Base-by-base conservation (phyloP, 2,888 invertebrate species). In the Gastrophysa polygoni region DNA sequence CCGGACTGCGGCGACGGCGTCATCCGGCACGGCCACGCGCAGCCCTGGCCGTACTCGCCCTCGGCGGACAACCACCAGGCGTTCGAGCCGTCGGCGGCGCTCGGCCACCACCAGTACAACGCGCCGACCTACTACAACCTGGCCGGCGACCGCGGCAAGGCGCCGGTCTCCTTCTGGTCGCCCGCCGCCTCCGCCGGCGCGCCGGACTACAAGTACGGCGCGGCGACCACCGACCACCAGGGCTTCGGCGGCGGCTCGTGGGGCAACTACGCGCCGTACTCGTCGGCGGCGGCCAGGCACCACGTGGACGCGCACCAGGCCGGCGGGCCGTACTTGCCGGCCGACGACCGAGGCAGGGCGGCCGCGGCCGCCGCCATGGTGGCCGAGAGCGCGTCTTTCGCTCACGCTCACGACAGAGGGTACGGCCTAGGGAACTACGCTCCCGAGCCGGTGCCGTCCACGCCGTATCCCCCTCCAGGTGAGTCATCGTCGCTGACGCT, bases 401-500 rank as follows among this genome's bases (percentile, higher is more conserved):
- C 89, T 38, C 91, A 91, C 81, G 90, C 91, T 71, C 80, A 81
- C 72, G 81, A 81, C 68, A 78, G 80, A 58, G 87, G 90, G 59
- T 91, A 91, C 78, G 88, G 89, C 57, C 86, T 91, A 59, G 86
- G 91, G 76, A 91, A 90, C 82, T 92, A 92, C 80, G 85, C 84
- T 57, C 88, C 89, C 1, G 91, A 90, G 80, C 87, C 88, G 48
- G 90, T 90, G 69, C 88, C 89, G 73, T 88, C 89, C 74, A 89
- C 89, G 63, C 90, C 91, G 44, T 92, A 91, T 76, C 90, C 91
- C 77, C 89, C 91, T 77, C 89, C 91, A 87, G 91, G 92, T 88
- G 76, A 78, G 77, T 74, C 1, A 50, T 50, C 24, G 6, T n/a
- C n/a, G n/a, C n/a, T n/a, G n/a, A n/a, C n/a, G n/a, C n/a, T n/a